phyloP scores from a whole-genome alignment of 2,113 vertebrate genomes.

The Dissostichus mawsoni region DNA sequence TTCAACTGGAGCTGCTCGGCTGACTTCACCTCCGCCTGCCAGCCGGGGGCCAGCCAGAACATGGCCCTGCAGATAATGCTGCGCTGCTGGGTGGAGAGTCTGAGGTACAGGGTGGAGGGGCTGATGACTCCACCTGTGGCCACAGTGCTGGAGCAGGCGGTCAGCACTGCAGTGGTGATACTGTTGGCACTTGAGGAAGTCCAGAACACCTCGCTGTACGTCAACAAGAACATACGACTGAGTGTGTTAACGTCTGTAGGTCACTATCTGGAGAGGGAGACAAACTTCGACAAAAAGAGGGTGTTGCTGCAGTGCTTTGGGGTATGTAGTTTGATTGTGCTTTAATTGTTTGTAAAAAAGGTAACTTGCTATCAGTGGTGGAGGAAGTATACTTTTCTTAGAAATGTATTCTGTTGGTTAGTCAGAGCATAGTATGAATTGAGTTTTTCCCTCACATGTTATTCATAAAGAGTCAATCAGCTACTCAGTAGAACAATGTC shows the following conservation, averaged over 20 bases:
- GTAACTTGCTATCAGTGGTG: neutral
- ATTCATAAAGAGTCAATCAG: slow-evolving; percentile 36
- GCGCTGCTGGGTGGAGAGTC: slow-evolving; percentile 79
- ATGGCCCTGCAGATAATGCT: slow-evolving; percentile 70
- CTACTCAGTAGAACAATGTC: slow-evolving; percentile 18
- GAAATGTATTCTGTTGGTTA: neutral
- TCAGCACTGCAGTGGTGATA: slow-evolving; percentile 76
- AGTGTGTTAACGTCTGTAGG: slow-evolving; percentile 70
- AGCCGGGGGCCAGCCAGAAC: slow-evolving; percentile 61
- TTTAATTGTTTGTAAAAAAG: neutral
- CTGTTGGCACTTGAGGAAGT: slow-evolving; percentile 82
- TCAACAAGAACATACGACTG: slow-evolving; percentile 72
- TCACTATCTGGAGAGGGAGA: slow-evolving; percentile 72
- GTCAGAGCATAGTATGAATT: neutral
- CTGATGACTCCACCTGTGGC: slow-evolving; percentile 63
- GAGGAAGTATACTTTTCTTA: neutral
- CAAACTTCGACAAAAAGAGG: slow-evolving; percentile 76
- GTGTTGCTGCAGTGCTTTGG: slow-evolving; percentile 86
- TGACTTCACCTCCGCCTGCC: slow-evolving; percentile 75
- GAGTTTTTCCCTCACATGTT: slow-evolving; percentile 45
- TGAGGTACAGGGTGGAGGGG: slow-evolving; percentile 63
- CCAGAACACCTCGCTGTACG: slow-evolving; percentile 70
- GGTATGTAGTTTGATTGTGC: slow-evolving; percentile 68
- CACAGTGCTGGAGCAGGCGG: slow-evolving; percentile 66
- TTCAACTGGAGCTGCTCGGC: slow-evolving; percentile 84